Evolutionary conservation across 2,888 invertebrate species (phyloP), one percentile per base, ranked within the genome.

Genomic region (Pinctada fucata): DNA sequence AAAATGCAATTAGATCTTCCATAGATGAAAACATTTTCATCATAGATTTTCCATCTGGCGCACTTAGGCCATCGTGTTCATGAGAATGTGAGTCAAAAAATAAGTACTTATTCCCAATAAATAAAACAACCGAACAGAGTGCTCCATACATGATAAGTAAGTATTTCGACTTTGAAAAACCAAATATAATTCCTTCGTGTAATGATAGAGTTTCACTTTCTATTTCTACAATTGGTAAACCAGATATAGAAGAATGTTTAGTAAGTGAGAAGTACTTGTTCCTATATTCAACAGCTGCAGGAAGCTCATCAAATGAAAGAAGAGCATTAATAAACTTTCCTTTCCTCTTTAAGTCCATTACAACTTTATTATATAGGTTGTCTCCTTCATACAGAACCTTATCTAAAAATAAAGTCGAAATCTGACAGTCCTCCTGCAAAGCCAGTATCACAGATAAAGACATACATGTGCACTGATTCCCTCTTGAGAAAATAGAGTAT

Each of bases 31-130:
- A 58, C 13, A 13, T 58, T 16, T 45, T 66, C 31, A 82, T 49
- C 3, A 77, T 52, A 70, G 77, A 77, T 68, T 71, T 79, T 31
- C 81, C 78, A 70, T 79, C 76, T 16, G 52, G 68, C 2, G 5
- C 2, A 48, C 72, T 72, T 31, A 79, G 64, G 10, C 79, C 74
- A 76, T 78, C 52, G 47, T n/a, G 6, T 4, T 71, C 76, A 76
- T 76, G 76, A 49, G 79, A 79, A 68, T 79, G 79, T 2, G 81
- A 79, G 52, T 76, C 76, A 76, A 81, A 79, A 16, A 79, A 79
- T 10, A 58, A 76, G 67, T 68, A 72, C 8, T 69, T 45, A 50
- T 73, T 68, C 50, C 76, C 66, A 16, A 69, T 64, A 47, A 49
- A 49, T 45, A 70, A 72, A 31, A 79, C 70, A n/a, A 73, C 76